Conservation (phyloP, 2,113 vertebrate genomes). For the Psettodes erumei region DNA sequence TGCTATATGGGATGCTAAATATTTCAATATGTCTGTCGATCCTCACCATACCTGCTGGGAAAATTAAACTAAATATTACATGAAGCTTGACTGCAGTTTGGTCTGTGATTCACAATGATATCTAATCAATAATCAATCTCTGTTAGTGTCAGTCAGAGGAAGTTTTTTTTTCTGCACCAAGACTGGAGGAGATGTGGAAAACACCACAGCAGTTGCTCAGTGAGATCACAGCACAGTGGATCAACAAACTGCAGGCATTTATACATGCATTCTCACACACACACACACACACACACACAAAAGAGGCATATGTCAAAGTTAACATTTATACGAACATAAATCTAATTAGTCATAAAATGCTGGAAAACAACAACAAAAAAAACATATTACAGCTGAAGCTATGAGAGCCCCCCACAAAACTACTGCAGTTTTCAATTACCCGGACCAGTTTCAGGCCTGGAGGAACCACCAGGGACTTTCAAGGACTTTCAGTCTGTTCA, state of each 20-base stretch:
- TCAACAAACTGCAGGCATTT: constrained; percentile 23
- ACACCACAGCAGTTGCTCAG: neutral
- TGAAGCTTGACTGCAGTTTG: constrained; percentile 3
- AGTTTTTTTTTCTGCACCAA: neutral
- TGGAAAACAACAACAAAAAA: constrained; percentile 15
- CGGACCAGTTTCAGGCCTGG: constrained; percentile 33
- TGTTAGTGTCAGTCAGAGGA: neutral
- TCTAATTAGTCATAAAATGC: constrained; percentile 38
- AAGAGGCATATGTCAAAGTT: constrained; percentile 17
- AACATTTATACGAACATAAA: constrained; percentile 46
- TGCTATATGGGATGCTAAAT: neutral
- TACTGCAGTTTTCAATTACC: constrained; percentile 69
- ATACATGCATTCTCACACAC: constrained; percentile 9
- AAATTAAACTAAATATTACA: constrained; percentile 36
- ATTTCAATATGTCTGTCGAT: neutral
- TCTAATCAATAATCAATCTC: neutral
- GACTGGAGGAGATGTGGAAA: neutral
- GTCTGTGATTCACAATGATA: neutral
- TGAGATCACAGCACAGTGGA: constrained; percentile 7
- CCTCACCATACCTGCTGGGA: too few species aligned
- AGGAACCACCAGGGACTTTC: constrained; percentile 54
- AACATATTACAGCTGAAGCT: constrained; percentile 28
- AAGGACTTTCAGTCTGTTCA: constrained; percentile 49
- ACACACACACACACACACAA: constrained; percentile 6
- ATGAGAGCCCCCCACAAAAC: constrained; percentile 47